These are phyloP conservation scores for Hirundichthys speculiger DNA, from an alignment of 2,113 vertebrate species.

Conservation along the genomic window DNA sequence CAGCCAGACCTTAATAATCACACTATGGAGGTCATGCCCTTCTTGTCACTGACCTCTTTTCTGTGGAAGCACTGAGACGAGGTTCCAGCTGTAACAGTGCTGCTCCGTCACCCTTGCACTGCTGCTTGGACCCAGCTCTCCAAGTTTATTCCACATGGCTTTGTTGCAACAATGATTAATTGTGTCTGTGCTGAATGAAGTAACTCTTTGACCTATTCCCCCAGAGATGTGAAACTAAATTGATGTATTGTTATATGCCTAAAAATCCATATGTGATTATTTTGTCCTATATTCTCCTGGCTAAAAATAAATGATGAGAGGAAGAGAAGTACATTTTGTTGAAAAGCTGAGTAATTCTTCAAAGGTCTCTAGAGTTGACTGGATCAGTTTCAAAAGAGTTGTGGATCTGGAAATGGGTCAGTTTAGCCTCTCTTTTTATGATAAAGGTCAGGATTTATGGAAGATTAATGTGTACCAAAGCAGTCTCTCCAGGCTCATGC, in stretches of 20 bases:
- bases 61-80: constrained; percentile 25
- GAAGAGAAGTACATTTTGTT: neutral
- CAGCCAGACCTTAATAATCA: constrained; percentile 60
- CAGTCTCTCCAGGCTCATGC: constrained; percentile 42
- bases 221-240: constrained; percentile 8
- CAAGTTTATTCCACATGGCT: constrained; percentile 30
- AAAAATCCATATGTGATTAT: constrained; percentile 15
- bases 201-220: constrained; percentile 33
- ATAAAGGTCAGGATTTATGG: constrained; percentile 56
- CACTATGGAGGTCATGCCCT: constrained; percentile 40
- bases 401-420: constrained; percentile 27
- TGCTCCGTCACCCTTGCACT: constrained; percentile 37
- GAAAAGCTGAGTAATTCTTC: constrained; percentile 14
- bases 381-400: constrained; percentile 26
- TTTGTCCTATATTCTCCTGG: constrained; percentile 10
- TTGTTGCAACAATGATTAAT: constrained; percentile 57
- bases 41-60: constrained; percentile 51
- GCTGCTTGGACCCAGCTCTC: constrained; percentile 41
- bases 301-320: constrained; percentile 7
- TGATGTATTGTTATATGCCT: constrained; percentile 16
- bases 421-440: constrained; percentile 48
- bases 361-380: constrained; percentile 22
- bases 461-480: constrained; percentile 49
- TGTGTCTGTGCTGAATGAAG: constrained; percentile 52
- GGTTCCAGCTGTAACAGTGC: constrained; percentile 32